These are phyloP conservation scores for Stomorhina lunata DNA, from an alignment of 2,888 invertebrate species.

Conservation along the genomic window DNA sequence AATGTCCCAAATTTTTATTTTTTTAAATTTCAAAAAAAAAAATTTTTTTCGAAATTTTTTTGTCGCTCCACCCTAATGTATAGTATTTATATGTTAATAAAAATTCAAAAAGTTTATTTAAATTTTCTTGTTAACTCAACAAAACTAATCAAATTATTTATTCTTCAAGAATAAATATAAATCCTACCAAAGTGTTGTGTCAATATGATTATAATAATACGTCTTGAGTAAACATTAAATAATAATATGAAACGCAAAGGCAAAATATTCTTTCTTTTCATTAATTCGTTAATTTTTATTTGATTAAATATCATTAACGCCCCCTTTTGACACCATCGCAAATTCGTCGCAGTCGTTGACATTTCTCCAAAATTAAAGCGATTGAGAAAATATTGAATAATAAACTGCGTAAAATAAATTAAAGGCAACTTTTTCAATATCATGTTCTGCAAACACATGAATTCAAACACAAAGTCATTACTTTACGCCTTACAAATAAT, in stretches of 20 bases:
- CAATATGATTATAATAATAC: background rate
- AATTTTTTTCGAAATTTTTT: too few relatives aligned
- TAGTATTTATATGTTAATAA: background rate
- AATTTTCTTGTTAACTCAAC: background rate
- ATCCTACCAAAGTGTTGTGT: background rate
- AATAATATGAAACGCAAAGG: background rate
- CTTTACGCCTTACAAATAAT: constrained; percentile 20
- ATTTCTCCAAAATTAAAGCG: background rate
- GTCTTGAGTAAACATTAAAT: background rate
- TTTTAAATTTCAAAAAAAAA: too few relatives aligned
- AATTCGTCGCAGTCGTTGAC: background rate
- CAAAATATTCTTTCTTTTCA: background rate
- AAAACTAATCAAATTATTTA: background rate
- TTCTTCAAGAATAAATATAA: background rate
- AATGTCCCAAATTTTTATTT: too few relatives aligned
- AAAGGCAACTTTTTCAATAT: constrained; percentile 9
- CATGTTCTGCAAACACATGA: background rate
- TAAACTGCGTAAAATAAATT: background rate
- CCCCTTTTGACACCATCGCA: constrained; percentile 12
- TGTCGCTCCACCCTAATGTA: background rate
- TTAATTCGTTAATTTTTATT: too few relatives aligned
- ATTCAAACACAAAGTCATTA: too few relatives aligned
- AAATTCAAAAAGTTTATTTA: background rate
- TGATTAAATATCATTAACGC: background rate
- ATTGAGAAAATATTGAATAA: background rate